A percentile compares a stretch with the other conserved stretches of the same genome.
Conservation (phyloP, 1,140 invertebrate genomes). For the Apis florea region DNA sequence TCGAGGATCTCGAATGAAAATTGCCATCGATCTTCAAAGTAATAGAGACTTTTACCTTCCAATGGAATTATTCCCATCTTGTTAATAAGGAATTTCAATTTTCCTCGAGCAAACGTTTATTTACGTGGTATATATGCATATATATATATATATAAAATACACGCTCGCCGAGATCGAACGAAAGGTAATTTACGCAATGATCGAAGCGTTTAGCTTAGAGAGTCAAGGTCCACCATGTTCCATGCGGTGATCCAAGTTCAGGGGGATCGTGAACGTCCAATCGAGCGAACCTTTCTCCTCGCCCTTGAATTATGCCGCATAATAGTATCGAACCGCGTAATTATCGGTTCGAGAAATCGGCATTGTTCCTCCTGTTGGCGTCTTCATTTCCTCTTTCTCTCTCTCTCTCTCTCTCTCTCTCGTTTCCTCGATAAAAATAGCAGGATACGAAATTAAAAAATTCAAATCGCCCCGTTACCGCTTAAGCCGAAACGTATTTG, state of each 20-base stretch:
- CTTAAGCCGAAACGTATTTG: no score
- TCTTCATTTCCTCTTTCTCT: background rate
- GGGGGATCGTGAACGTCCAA: slow-evolving; percentile 24
- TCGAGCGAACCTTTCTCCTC: slow-evolving; percentile 38
- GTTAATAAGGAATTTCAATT: no score
- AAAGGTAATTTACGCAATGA: slow-evolving; percentile 3
- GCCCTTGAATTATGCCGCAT: slow-evolving; percentile 28
- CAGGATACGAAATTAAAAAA: no score
- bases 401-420: background rate
- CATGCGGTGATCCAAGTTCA: slow-evolving; percentile 36
- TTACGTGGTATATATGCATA: no score
- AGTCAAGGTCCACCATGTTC: slow-evolving; percentile 34
- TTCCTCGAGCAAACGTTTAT: no score
- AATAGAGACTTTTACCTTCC: no score
- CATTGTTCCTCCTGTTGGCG: background rate
- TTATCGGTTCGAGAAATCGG: slow-evolving; percentile 30
- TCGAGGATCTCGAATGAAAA: no score
- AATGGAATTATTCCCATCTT: no score
- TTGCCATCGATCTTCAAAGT: no score
- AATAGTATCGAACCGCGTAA: slow-evolving; percentile 34
- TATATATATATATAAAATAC: no score
- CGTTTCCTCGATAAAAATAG: no score
- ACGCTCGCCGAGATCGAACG: background rate
- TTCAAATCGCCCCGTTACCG: no score
- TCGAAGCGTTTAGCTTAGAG: background rate